These are phyloP conservation scores for Madoqua kirkii DNA, from an alignment of 2,113 vertebrate genomes.

Conservation along the genomic window DNA sequence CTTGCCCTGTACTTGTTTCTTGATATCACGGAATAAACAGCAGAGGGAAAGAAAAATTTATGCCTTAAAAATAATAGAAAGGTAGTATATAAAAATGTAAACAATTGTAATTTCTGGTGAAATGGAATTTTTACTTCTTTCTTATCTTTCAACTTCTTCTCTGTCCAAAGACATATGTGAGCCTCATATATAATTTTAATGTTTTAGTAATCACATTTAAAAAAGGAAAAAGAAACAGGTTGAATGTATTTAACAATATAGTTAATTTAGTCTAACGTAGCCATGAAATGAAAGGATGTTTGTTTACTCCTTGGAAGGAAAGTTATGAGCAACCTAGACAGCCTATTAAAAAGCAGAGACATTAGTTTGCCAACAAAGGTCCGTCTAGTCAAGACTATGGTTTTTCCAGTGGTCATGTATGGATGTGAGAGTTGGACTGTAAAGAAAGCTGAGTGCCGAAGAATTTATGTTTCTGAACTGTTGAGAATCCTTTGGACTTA, in stretches of 20 bases:
- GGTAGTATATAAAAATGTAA: not conserved
- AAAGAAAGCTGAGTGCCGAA: fast-evolving
- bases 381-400: no score
- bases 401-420: no score
- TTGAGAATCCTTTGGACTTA: no score
- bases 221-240: not conserved
- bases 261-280: not conserved
- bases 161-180: not conserved
- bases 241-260: not conserved
- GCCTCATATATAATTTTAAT: not conserved
- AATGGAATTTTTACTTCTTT: not conserved
- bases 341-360: no score
- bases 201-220: not conserved
- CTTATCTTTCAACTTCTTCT: not conserved
- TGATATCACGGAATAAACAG: not conserved
- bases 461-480: no score
- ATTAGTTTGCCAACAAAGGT: no score
- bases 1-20: not conserved
- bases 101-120: not conserved
- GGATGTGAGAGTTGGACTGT: no score
- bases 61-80: not conserved
- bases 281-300: no score
- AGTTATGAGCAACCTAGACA: no score
- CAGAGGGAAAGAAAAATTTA: not conserved
- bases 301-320: no score